These are phyloP conservation scores for Gerris lacustris DNA, from an alignment of 2,888 invertebrate species.

Conservation along the genomic window DNA sequence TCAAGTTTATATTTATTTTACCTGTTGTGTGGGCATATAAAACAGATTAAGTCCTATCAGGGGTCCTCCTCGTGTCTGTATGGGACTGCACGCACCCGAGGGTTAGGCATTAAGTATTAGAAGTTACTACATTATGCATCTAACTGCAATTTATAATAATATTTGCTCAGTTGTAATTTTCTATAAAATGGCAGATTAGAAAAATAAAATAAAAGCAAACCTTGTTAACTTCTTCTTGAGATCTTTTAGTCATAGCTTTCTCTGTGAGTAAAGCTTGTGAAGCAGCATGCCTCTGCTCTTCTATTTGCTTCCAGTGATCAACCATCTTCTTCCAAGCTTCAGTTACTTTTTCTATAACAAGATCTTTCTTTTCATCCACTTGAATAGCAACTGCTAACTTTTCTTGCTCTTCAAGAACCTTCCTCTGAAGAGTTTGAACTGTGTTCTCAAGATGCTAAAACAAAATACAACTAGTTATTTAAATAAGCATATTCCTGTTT, in stretches of 20 bases:
- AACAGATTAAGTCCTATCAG: too few species aligned
- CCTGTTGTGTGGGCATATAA: too few species aligned
- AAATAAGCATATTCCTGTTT: constrained; percentile 4
- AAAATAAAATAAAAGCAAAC: constrained; percentile 12
- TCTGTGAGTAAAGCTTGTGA: constrained; percentile 28
- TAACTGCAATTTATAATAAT: too few species aligned
- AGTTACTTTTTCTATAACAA: constrained; percentile 51
- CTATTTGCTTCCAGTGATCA: constrained; percentile 33
- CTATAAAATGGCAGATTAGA: too few species aligned
- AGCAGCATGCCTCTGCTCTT: constrained; percentile 31
- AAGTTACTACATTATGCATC: too few species aligned
- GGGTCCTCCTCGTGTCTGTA: too few species aligned
- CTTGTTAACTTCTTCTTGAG: constrained; percentile 25
- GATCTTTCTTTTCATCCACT: constrained; percentile 63
- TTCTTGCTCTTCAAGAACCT: constrained; percentile 63
- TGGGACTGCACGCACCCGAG: too few species aligned
- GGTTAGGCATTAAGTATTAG: too few species aligned
- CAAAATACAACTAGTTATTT: constrained; percentile 19
- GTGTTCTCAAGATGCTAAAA: constrained; percentile 61
- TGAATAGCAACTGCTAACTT: constrained; percentile 63
- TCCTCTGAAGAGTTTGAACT: constrained; percentile 60
- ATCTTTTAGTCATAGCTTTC: constrained; percentile 19
- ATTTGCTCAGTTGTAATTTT: too few species aligned
- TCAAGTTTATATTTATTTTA: too few species aligned
- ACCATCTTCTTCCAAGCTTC: constrained; percentile 49